Conservation (phyloP, 2,113 vertebrate species). For the Prionailurus bengalensis region DNA sequence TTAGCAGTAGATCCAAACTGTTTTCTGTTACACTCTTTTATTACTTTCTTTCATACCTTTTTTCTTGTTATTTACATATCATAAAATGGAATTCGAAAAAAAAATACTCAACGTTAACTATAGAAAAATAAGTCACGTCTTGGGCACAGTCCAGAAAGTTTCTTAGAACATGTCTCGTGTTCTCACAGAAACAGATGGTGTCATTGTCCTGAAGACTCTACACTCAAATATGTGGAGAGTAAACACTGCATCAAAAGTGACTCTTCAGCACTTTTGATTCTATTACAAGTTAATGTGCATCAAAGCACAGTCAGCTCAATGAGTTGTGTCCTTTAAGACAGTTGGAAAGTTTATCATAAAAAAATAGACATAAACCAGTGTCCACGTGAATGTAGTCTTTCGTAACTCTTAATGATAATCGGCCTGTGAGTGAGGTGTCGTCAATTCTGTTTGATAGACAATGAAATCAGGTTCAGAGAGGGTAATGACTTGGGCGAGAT, state of each 20-base stretch:
- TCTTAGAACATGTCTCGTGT: background rate
- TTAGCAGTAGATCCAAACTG: background rate
- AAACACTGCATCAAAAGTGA: background rate
- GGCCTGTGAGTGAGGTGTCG: background rate
- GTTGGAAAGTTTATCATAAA: background rate
- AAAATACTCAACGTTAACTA: background rate
- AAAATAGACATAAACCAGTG: background rate
- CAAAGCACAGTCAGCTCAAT: background rate
- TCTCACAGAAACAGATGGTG: background rate
- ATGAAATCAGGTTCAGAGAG: background rate
- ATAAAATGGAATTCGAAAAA: slow-evolving; percentile 19
- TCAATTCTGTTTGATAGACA: background rate
- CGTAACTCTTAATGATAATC: background rate
- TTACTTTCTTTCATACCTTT: background rate
- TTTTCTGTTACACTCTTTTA: background rate
- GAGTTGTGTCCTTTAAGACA: background rate
- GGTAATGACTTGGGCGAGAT: background rate
- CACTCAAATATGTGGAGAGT: background rate
- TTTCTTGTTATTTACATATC: slow-evolving; percentile 34
- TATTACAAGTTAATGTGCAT: background rate
- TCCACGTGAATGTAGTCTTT: background rate
- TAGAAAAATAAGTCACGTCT: slow-evolving; percentile 44
- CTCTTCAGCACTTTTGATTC: background rate
- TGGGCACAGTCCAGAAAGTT: background rate
- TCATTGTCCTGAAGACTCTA: background rate